Percentiles rank a stretch among this genome's conserved stretches.
phyloP scores from a whole-genome alignment of 2,888 invertebrate genomes.

The Cephalotes varians region DNA sequence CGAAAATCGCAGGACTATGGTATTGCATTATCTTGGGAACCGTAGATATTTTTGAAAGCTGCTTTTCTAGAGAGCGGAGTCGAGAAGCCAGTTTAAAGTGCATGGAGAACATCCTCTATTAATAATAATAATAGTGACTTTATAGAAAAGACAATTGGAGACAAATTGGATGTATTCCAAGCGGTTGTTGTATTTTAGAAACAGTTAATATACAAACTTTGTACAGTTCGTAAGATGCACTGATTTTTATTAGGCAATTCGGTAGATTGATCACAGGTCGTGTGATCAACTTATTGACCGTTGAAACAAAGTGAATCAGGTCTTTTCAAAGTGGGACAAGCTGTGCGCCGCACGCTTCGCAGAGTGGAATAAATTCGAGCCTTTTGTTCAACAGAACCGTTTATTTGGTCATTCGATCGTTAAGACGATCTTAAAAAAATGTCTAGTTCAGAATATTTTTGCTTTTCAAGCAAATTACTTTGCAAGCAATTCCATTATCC shows the following conservation, averaged over 20 bases:
- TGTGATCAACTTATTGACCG: constrained; percentile 65
- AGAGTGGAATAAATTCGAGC: constrained; percentile 70
- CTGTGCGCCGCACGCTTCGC: constrained; percentile 64
- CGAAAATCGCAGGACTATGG: constrained; percentile 58
- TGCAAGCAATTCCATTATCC: too few species aligned
- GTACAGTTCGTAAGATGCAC: constrained; percentile 15
- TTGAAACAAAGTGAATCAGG: constrained; percentile 72
- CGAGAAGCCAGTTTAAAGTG: constrained; percentile 15
- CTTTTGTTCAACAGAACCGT: constrained; percentile 67
- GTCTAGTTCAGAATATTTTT: background rate
- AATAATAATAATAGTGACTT: background rate
- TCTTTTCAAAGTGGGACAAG: constrained; percentile 64
- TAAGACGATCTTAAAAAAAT: constrained; percentile 59
- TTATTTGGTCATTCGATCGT: constrained; percentile 63
- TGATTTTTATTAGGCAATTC: constrained; percentile 62
- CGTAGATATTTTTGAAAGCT: constrained; percentile 35
- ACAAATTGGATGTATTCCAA: background rate
- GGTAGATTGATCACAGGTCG: constrained; percentile 69
- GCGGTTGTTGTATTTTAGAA: background rate
- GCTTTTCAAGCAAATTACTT: too few species aligned
- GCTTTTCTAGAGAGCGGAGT: constrained; percentile 33
- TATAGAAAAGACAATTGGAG: background rate
- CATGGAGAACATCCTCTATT: background rate
- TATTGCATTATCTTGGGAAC: constrained; percentile 62
- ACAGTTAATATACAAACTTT: constrained; percentile 1